Evolutionary conservation across 2,888 invertebrate genomes (phyloP), one percentile per base, ranked within the genome.

Genomic region (Criorhina ranunculi): DNA sequence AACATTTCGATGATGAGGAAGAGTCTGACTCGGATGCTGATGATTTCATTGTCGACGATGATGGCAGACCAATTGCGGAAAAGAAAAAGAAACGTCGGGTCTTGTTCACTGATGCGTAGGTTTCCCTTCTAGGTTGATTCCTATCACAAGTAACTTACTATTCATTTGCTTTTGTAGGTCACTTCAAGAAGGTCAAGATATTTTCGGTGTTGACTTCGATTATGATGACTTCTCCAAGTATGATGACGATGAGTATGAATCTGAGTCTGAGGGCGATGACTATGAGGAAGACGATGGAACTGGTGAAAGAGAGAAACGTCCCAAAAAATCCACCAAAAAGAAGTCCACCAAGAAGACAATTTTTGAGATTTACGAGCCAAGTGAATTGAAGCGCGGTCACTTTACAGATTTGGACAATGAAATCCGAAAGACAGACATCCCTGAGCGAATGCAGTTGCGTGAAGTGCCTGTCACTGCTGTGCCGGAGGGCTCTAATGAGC

Each of bases 171-270:
- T 55, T 87, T 89, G 11, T 87, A 96, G 95, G 9, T 97, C 97
- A 0, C 93, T 99, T 15, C 98, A 99, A 94, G 98, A 99, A 91
- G 99, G 99, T 67, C 98, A 99, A 91, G 99, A 99, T 90, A 98
- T 99, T 87, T 99, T 99, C 91, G 99, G 99, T 31, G 98, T 99
- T n/a, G 99, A 99, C 91, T 99, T 99, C 92, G 98, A 98, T 90
- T 98, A 96, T 90, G 97, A 97, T 79, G 97, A 98, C 87, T 96
- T 98, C 91, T 95, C 95, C 67, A 96, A 96, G 89, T 96, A 96
- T 89, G 97, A 95, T 5, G 96, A 97, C 67, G 97, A 97, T 87
- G 91, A 91, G 77, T 96, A 96, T 83, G 96, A 97, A 88, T 95
- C 96, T 69, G 91, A 91, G 62, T 96, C 96, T 33, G 91, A 92